Base-by-base conservation (phyloP, 2,888 invertebrate genomes). In the Thalpophila matura region DNA sequence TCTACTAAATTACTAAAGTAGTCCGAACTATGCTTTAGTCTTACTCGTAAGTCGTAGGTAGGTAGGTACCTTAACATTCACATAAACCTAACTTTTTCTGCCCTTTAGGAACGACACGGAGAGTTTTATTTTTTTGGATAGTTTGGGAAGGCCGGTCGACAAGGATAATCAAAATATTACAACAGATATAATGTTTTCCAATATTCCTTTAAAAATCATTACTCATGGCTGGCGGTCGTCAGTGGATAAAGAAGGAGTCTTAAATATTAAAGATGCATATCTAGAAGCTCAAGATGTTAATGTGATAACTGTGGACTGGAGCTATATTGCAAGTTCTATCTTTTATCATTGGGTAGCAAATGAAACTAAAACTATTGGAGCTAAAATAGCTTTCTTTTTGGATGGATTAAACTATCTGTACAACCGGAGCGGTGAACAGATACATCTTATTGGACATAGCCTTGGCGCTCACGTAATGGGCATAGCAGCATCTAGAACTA, bases 221-320 rank as follows among this genome's bases (percentile, higher is more conserved):
- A 95, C 95, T 1, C 96, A 96, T 63, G 92, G 92, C 6, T 96
- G 95, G 95, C 86, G 86, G 79, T 95, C 95, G 1, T 88, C 89
- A 26, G 92, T 89, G 1, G 85, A 88, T 33, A 82, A 82, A 43
- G 76, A 86, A 37, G 84, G 88, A 6, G 91, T 92, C 37, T 66
- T 86, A 1, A 55, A 64, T 7, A 90, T 95, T 10, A 95, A 91
- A 77, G 77, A 94, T 62, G 91, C 91, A 3, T 95, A 93, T 81
- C 77, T 95, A 55, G 72, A 86, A 40, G 27, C 71, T 5, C 71
- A 87, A 57, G 89, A 94, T 65, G 89, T 89, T 1, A 94, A 92
- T 62, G 91, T 96, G 1, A 87, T 94, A 38, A 86, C 89, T 0
- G 85, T 93, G 2, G 93, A 95, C 70, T 95, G 94, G 92, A 87